phyloP scores from a whole-genome alignment of 2,888 invertebrate species.

The Cyclophora punctaria region DNA sequence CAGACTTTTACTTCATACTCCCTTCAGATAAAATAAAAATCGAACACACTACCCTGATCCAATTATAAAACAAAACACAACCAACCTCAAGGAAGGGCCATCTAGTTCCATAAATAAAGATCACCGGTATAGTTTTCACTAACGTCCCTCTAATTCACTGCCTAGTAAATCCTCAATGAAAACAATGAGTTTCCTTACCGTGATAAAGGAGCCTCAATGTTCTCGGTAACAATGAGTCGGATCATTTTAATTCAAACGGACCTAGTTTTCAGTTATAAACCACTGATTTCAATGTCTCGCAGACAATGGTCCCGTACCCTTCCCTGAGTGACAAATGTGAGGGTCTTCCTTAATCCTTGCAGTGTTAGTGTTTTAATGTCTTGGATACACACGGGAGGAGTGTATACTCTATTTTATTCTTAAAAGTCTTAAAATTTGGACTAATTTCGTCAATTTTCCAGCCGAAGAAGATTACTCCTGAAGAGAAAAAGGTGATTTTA shows the following conservation, averaged over 20 bases:
- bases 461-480: no score
- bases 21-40: no score
- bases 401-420: no score
- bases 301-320: constrained; percentile 56
- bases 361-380: constrained; percentile 29
- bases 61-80: no score
- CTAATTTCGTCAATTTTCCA: no score
- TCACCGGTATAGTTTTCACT: no score
- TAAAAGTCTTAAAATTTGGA: no score
- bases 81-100: no score
- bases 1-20: no score
- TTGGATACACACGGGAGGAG: constrained; percentile 9
- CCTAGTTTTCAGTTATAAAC: constrained; percentile 29
- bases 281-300: constrained; percentile 46
- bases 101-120: not conserved
- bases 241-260: constrained; percentile 15
- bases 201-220: constrained; percentile 11
- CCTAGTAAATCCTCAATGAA: constrained; percentile 5
- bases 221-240: constrained; percentile 13
- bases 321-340: constrained; percentile 65
- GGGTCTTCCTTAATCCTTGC: constrained; percentile 55
- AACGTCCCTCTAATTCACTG: not conserved
- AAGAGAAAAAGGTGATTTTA: no score
- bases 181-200: constrained; percentile 17
- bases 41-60: no score